phyloP scores from a whole-genome alignment of 2,797 vertebrate species.

The Lateolabrax maculatus region DNA sequence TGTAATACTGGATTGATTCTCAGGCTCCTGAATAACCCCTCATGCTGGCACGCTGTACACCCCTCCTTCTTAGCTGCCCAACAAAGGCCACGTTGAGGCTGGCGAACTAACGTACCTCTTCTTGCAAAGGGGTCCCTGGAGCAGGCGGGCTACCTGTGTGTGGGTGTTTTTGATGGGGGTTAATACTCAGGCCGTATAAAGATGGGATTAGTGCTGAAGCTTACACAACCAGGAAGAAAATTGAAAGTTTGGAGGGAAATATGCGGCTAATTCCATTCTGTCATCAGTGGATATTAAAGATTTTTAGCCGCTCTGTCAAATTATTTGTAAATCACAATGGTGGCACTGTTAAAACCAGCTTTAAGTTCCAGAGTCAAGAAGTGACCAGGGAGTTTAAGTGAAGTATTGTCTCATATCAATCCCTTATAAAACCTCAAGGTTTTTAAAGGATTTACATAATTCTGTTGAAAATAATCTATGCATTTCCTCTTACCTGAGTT shows the following conservation, averaged over 20 bases:
- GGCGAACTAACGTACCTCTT: slow-evolving; percentile 61
- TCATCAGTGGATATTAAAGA: slow-evolving; percentile 99
- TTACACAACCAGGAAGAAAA: slow-evolving; percentile 88
- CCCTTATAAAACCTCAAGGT: slow-evolving; percentile 67
- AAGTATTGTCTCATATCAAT: slow-evolving; percentile 79
- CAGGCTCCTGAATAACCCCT: slow-evolving; percentile 83
- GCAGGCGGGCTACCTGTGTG: slow-evolving; percentile 71
- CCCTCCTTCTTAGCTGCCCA: slow-evolving; percentile 51
- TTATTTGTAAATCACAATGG: slow-evolving; percentile 92
- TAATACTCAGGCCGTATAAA: slow-evolving; percentile 85
- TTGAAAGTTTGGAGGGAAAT: slow-evolving; percentile 88
- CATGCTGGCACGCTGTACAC: slow-evolving; percentile 81
- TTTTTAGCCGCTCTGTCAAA: slow-evolving; percentile 86
- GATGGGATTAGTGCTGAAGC: slow-evolving; percentile 89
- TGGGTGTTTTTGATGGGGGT: slow-evolving; percentile 76
- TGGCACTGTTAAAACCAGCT: slow-evolving; percentile 88
- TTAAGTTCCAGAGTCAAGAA: slow-evolving; percentile 86
- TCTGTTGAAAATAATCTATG: slow-evolving; percentile 44
- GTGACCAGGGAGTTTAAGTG: slow-evolving; percentile 79
- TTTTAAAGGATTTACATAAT: slow-evolving; percentile 69
- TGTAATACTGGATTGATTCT: slow-evolving; percentile 92
- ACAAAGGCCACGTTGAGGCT: slow-evolving; percentile 86
- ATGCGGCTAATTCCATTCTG: slow-evolving; percentile 97
- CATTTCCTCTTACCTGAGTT: slow-evolving; percentile 3
- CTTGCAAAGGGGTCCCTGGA: slow-evolving; percentile 39